A percentile compares a stretch with the other conserved stretches of the same genome.
These are phyloP conservation scores for Arvicanthis niloticus DNA, from an alignment of 2,113 vertebrate species.

Conservation along the genomic window DNA sequence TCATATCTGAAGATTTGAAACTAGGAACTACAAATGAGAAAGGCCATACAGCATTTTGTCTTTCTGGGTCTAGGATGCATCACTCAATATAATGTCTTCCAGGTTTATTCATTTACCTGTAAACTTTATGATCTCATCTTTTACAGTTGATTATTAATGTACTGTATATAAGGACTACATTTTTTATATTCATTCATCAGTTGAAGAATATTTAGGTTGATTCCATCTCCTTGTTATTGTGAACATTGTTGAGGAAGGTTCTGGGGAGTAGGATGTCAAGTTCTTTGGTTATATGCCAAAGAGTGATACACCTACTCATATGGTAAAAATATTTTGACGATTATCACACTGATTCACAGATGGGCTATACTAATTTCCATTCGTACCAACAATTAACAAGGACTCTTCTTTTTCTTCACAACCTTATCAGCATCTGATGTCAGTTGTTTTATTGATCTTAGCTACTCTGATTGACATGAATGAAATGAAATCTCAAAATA, in stretches of 20 bases:
- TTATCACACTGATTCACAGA: not conserved
- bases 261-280: not conserved
- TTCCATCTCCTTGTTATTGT: not conserved
- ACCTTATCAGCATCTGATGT: not conserved
- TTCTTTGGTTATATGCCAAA: not conserved
- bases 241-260: not conserved
- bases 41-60: too few relatives aligned
- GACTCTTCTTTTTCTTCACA: not conserved
- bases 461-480: not conserved
- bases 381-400: not conserved
- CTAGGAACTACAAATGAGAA: too few relatives aligned
- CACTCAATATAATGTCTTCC: too few relatives aligned
- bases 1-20: too few relatives aligned
- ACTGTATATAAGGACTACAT: too few relatives aligned
- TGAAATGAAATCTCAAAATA: not conserved
- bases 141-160: too few relatives aligned
- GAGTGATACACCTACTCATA: not conserved
- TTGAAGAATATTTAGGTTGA: not conserved
- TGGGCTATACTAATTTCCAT: not conserved
- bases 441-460: not conserved
- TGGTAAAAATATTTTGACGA: not conserved
- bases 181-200: not conserved
- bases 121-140: too few relatives aligned
- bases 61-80: too few relatives aligned
- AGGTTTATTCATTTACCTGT: too few relatives aligned